Evolutionary conservation across 1,140 invertebrate species (phyloP).

Genomic region (Nymphalis io): DNA sequence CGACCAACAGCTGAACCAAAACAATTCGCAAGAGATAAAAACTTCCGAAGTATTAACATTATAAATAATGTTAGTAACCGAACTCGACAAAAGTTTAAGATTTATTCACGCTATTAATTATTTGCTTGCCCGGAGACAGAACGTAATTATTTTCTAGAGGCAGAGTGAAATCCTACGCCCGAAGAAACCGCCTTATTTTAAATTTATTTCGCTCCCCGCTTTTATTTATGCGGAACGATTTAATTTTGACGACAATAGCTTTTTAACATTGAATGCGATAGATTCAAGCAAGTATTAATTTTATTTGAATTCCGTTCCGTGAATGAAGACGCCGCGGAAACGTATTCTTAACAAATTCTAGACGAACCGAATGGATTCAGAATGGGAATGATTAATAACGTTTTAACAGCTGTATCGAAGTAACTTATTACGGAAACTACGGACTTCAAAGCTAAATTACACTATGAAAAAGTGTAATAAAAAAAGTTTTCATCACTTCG

Average conservation of each 20-base stretch:
- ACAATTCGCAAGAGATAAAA: conserved; percentile 31
- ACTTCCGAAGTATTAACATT: conserved; percentile 52
- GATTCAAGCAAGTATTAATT: conserved; percentile 35
- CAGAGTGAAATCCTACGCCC: conserved; percentile 62
- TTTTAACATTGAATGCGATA: conserved; percentile 37
- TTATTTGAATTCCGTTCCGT: conserved; percentile 33
- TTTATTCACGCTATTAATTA: conserved; percentile 69
- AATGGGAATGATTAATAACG: conserved; percentile 13
- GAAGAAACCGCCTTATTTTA: conserved; percentile 49
- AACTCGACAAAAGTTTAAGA: conserved; percentile 67
- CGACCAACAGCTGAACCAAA: conserved; percentile 4
- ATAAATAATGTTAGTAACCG: conserved; percentile 62
- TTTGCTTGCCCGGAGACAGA: conserved; percentile 61
- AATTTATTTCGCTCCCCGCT: conserved; percentile 49
- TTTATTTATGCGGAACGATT: conserved; percentile 51
- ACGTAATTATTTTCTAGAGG: conserved; percentile 67
- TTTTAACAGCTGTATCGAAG: conserved; percentile 11
- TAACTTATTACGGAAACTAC: conserved; percentile 6
- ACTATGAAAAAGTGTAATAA: too few species aligned
- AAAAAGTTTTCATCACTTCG: background rate
- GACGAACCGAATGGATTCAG: background rate
- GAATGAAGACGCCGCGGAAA: conserved; percentile 10
- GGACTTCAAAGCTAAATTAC: background rate
- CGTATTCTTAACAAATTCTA: conserved; percentile 2
- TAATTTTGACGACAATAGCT: conserved; percentile 49